phyloP scores from a whole-genome alignment of 2,888 invertebrate genomes.

The Onthophagus sagittarius region DNA sequence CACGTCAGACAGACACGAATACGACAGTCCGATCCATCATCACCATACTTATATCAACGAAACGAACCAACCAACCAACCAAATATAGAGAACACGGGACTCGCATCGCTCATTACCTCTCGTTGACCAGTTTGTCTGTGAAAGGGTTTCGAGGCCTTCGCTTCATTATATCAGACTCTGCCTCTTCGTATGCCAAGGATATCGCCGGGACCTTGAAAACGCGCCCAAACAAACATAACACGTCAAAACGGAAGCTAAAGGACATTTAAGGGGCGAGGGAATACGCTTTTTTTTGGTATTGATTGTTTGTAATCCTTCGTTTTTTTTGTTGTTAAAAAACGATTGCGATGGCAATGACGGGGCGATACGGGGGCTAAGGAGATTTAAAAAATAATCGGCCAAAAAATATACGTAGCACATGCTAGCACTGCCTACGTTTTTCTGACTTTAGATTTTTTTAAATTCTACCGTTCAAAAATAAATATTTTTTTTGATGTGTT shows the following conservation, averaged over 20 bases:
- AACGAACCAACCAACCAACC: constrained; percentile 29
- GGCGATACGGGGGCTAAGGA: background rate
- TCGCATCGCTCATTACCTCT: constrained; percentile 67
- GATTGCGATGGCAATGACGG: constrained; percentile 1
- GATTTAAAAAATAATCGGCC: background rate
- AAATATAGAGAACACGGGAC: constrained; percentile 42
- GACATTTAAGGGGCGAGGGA: constrained; percentile 2
- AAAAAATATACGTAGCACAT: background rate
- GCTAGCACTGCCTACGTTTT: background rate
- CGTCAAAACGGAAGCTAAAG: constrained; percentile 44
- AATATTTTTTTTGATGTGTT: background rate
- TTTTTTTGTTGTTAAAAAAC: background rate
- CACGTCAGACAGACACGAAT: constrained; percentile 24
- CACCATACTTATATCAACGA: constrained; percentile 22
- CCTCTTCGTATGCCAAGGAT: constrained; percentile 97
- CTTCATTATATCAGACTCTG: constrained; percentile 99
- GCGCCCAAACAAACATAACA: constrained; percentile 46
- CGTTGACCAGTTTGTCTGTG: constrained; percentile 97
- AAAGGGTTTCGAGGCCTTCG: constrained; percentile 96
- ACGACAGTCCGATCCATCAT: constrained; percentile 21
- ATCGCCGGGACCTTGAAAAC: constrained; percentile 88
- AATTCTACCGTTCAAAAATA: background rate
- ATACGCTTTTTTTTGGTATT: background rate
- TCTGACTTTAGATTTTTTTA: background rate
- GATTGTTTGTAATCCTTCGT: background rate